A percentile compares a stretch with the other conserved stretches of the same genome.
Conservation (phyloP, 2,888 invertebrate genomes). For the Oxyscelio sp. region DNA sequence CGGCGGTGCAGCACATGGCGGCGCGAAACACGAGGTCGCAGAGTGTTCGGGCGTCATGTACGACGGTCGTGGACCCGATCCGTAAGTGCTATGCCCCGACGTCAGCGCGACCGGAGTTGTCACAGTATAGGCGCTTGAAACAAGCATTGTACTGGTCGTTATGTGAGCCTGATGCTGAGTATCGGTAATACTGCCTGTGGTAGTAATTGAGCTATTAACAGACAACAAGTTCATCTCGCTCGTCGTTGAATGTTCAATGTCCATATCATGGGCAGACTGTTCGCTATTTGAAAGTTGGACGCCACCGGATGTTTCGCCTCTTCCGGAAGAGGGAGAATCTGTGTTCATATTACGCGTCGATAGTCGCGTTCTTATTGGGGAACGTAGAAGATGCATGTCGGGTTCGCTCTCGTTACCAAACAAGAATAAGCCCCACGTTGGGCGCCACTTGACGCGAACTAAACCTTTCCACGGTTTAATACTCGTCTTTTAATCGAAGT, state of each 20-base stretch:
- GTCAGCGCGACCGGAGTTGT: background rate
- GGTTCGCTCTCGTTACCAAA: too few species aligned
- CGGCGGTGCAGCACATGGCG: background rate
- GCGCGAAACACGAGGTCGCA: background rate
- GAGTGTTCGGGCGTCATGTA: background rate
- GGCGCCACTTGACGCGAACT: too few species aligned
- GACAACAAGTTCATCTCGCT: too few species aligned
- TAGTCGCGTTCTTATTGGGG: too few species aligned
- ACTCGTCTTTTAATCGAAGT: too few species aligned
- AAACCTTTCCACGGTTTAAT: too few species aligned
- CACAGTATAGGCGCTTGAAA: background rate
- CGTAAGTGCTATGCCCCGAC: background rate
- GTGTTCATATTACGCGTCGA: too few species aligned
- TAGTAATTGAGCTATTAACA: background rate
- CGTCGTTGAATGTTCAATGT: background rate
- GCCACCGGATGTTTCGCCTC: conserved; percentile 1
- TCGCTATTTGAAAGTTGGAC: background rate
- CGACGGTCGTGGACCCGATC: background rate
- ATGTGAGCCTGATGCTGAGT: background rate
- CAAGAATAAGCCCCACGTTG: too few species aligned
- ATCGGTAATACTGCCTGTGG: background rate
- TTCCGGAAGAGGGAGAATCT: too few species aligned
- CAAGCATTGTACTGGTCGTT: background rate
- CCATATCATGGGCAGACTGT: background rate
- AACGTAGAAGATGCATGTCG: too few species aligned